Evolutionary conservation across 2,888 invertebrate genomes (phyloP).

Genomic region (Ptychoptera albimana): DNA sequence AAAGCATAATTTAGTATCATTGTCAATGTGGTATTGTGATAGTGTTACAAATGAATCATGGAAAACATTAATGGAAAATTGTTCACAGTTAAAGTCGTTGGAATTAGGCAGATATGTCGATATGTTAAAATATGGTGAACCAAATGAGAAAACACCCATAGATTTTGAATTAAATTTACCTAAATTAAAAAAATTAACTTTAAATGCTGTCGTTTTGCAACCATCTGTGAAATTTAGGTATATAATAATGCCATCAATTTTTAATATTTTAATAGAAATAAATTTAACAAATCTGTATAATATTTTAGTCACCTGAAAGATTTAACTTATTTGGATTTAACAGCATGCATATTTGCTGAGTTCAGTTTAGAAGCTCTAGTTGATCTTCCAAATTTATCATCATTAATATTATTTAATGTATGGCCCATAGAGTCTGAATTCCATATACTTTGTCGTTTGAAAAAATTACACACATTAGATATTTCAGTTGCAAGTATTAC

Average conservation of each 20-base stretch:
- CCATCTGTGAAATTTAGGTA: slow-evolving; percentile 19
- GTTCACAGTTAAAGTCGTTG: slow-evolving; percentile 50
- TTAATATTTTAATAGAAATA: slow-evolving; percentile 32
- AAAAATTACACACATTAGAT: slow-evolving; percentile 56
- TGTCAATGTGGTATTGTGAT: slow-evolving; percentile 62
- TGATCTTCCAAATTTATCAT: slow-evolving; percentile 48
- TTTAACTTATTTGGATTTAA: slow-evolving; percentile 26
- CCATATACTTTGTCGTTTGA: slow-evolving; percentile 41
- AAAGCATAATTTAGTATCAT: slow-evolving; percentile 53
- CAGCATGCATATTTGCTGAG: slow-evolving; percentile 27
- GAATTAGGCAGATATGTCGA: slow-evolving; percentile 53
- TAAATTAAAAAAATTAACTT: slow-evolving; percentile 25
- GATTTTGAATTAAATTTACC: slow-evolving; percentile 37
- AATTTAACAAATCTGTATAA: slow-evolving; percentile 1
- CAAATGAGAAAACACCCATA: slow-evolving; percentile 36
- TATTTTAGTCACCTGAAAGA: slow-evolving; percentile 21
- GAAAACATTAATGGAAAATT: slow-evolving; percentile 48
- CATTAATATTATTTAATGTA: slow-evolving; percentile 70
- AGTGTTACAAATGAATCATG: slow-evolving; percentile 46
- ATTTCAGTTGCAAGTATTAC: slow-evolving; percentile 55
- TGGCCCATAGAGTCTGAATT: slow-evolving; percentile 35
- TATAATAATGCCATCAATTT: slow-evolving; percentile 22
- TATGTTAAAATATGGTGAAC: slow-evolving; percentile 37
- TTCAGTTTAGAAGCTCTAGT: slow-evolving; percentile 32
- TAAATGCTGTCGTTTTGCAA: slow-evolving; percentile 28